Evolutionary conservation across 2,888 invertebrate genomes (phyloP).

Genomic region (Dasysyrphus tricinctus): DNA sequence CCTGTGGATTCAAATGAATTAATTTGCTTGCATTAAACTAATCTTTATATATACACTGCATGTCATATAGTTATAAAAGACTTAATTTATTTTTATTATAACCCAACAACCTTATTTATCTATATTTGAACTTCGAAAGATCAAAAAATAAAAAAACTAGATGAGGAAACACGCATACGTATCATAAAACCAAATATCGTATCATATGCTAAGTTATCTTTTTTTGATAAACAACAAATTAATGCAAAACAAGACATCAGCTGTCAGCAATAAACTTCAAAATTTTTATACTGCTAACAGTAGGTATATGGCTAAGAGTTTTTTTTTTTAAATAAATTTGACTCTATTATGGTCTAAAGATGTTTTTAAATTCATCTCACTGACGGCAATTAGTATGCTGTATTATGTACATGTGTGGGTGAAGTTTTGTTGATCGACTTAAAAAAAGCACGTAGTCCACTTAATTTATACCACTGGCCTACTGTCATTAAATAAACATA

Average conservation of each 20-base stretch:
- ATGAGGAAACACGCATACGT: not conserved
- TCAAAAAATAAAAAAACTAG: not conserved
- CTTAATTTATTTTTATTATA: constrained; percentile 18
- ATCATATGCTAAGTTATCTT: not conserved
- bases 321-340: not conserved
- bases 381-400: not conserved
- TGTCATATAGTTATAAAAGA: not conserved
- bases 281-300: not conserved
- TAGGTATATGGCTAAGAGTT: not conserved
- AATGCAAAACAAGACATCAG: constrained; percentile 38
- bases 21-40: not conserved
- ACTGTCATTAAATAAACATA: not conserved
- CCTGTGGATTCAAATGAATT: not conserved
- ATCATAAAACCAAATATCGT: constrained; percentile 6
- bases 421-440: not conserved
- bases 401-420: not conserved
- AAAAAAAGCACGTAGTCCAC: not conserved
- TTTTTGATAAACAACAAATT: constrained; percentile 24
- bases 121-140: not conserved
- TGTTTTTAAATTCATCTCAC: constrained; percentile 2
- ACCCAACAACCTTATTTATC: not conserved
- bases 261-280: constrained; percentile 31
- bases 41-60: not conserved
- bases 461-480: not conserved
- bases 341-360: not conserved